Evolutionary conservation across 1,140 invertebrate species (phyloP).

Genomic region (Alviniconcha marisindica): DNA sequence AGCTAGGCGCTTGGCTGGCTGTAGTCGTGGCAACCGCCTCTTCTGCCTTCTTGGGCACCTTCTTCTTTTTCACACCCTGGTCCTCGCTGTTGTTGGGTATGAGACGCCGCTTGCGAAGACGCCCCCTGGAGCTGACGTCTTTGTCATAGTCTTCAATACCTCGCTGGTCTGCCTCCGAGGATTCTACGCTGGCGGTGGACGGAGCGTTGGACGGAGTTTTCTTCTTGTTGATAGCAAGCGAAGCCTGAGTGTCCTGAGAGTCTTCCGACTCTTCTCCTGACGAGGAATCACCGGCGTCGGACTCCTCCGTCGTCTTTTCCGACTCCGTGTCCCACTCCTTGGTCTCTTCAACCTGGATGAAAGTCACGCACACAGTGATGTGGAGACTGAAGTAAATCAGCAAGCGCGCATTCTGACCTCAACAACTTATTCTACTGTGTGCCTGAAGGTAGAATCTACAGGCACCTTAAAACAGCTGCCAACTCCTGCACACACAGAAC

Average conservation of each 20-base stretch:
- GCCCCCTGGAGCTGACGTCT: conserved; percentile 68
- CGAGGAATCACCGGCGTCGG: background rate
- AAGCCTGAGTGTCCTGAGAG: no score
- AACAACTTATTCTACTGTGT: no score
- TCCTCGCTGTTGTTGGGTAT: conserved; percentile 72
- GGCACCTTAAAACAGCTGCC: no score
- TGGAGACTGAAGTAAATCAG: background rate
- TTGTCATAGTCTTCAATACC: conserved; percentile 52
- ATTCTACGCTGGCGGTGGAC: conserved; percentile 19
- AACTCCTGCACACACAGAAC: no score
- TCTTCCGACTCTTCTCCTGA: background rate
- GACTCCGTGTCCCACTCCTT: conserved; percentile 44
- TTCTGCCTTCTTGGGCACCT: conserved; percentile 43
- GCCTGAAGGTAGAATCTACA: no score
- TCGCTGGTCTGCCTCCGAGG: conserved; percentile 36
- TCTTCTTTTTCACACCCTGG: conserved; percentile 56
- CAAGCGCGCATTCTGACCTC: background rate
- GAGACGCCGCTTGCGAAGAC: conserved; percentile 68
- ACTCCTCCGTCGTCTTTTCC: conserved; percentile 26
- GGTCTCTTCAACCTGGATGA: conserved; percentile 24
- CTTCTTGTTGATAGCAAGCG: background rate
- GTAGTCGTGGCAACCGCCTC: background rate
- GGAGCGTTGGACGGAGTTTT: conserved; percentile 19
- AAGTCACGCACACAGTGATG: background rate
- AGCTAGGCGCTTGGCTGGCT: background rate